Conservation (phyloP, 1,140 invertebrate species). For the Homarus americanus region DNA sequence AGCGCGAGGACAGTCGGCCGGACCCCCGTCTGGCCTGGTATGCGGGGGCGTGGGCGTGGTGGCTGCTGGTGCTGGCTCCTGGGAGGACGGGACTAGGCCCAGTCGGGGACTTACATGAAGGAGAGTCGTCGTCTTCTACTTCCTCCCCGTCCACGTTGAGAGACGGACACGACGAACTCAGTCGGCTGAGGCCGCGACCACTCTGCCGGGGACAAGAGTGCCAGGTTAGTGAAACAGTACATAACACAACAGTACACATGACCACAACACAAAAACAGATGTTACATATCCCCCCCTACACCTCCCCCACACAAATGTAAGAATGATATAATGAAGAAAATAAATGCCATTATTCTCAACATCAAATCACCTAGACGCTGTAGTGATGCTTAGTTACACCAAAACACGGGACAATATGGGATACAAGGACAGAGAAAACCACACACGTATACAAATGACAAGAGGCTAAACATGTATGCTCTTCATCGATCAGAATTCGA, state of each 20-base stretch:
- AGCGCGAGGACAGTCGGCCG: slow-evolving; percentile 64
- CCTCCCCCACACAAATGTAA: not conserved
- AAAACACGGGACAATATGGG: too few species aligned
- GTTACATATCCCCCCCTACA: not conserved
- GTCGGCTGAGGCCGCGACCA: slow-evolving; percentile 77
- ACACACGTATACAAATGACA: too few species aligned
- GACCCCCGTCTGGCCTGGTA: slow-evolving; percentile 56
- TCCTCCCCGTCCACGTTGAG: slow-evolving; percentile 78
- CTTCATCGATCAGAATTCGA: too few species aligned
- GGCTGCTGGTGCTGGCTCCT: slow-evolving; percentile 41
- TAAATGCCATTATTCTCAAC: too few species aligned
- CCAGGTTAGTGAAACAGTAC: not conserved
- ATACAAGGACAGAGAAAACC: too few species aligned
- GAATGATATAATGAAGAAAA: too few species aligned
- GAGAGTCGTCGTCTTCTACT: slow-evolving; percentile 68
- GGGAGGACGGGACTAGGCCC: slow-evolving; percentile 20
- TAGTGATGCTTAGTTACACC: too few species aligned
- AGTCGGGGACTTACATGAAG: slow-evolving; percentile 68
- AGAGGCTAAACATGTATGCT: too few species aligned
- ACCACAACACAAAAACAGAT: not conserved
- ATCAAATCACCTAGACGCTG: too few species aligned
- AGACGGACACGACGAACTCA: slow-evolving; percentile 88
- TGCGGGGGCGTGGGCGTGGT: slow-evolving; percentile 4
- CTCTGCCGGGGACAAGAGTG: slow-evolving; percentile 67
- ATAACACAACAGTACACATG: not conserved